phyloP scores from a whole-genome alignment of 2,113 vertebrate species.

The Onychorhynchus coronatus region DNA sequence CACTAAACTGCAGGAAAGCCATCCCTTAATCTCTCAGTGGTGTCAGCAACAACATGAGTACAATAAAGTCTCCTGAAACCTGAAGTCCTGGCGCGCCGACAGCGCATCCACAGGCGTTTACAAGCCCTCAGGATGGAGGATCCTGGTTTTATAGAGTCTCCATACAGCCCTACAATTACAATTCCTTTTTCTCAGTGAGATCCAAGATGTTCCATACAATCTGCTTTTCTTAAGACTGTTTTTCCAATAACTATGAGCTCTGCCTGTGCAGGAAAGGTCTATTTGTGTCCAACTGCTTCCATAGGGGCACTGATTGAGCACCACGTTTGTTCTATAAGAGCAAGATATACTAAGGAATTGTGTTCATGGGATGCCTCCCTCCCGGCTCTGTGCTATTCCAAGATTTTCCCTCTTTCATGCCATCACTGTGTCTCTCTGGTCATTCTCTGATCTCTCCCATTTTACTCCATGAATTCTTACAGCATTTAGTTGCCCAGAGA shows the following conservation, averaged over 20 bases:
- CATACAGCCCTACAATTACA: background rate
- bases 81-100: background rate
- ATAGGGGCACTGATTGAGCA: rapidly evolving
- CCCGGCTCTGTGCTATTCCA: background rate
- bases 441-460: background rate
- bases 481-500: background rate
- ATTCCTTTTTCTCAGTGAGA: background rate
- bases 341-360: background rate
- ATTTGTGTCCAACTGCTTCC: background rate
- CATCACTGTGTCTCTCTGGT: rapidly evolving
- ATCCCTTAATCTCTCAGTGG: background rate
- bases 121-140: background rate
- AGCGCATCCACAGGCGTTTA: rapidly evolving
- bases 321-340: rapidly evolving
- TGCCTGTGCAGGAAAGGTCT: background rate
- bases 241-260: background rate
- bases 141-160: background rate
- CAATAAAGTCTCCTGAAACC: background rate
- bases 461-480: rapidly evolving
- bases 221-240: background rate
- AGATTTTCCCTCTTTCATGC: background rate
- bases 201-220: background rate
- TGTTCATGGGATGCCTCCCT: background rate
- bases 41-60: background rate
- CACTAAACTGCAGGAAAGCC: background rate